Evolutionary conservation across 2,888 invertebrate genomes (phyloP).

Genomic region (Sinotaia quadrata): DNA sequence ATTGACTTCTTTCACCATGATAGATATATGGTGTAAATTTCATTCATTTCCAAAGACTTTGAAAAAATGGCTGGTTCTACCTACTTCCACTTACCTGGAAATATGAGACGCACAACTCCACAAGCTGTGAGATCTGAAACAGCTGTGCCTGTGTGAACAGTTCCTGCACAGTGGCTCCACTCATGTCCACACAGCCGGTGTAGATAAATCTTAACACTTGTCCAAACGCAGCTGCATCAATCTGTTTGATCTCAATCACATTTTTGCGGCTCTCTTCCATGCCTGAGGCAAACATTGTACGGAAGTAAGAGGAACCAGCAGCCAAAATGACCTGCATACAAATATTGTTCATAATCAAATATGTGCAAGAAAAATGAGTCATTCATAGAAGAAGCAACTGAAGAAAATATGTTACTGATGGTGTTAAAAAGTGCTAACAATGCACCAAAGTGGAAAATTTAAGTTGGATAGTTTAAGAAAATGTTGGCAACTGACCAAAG

Average conservation of each 20-base stretch:
- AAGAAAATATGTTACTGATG: too few species aligned
- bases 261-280: constrained; percentile 65
- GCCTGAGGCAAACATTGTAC: constrained; percentile 65
- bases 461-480: too few species aligned
- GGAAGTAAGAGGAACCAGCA: constrained; percentile 63
- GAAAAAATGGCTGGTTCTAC: too few species aligned
- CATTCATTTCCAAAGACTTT: too few species aligned
- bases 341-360: neutral
- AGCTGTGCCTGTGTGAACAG: constrained; percentile 63
- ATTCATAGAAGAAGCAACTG: too few species aligned
- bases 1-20: too few species aligned
- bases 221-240: constrained; percentile 59
- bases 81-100: constrained; percentile 44
- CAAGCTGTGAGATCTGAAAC: constrained; percentile 49
- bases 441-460: too few species aligned
- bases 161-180: constrained; percentile 53
- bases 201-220: constrained; percentile 60
- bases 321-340: constrained; percentile 54
- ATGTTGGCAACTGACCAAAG: too few species aligned
- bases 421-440: too few species aligned
- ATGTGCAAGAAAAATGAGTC: neutral
- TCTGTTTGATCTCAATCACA: constrained; percentile 56
- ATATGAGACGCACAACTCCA: constrained; percentile 56
- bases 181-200: constrained; percentile 59
- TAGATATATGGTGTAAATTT: too few species aligned